phyloP scores from a whole-genome alignment of 2,888 invertebrate species.

The Dynastes maya region DNA sequence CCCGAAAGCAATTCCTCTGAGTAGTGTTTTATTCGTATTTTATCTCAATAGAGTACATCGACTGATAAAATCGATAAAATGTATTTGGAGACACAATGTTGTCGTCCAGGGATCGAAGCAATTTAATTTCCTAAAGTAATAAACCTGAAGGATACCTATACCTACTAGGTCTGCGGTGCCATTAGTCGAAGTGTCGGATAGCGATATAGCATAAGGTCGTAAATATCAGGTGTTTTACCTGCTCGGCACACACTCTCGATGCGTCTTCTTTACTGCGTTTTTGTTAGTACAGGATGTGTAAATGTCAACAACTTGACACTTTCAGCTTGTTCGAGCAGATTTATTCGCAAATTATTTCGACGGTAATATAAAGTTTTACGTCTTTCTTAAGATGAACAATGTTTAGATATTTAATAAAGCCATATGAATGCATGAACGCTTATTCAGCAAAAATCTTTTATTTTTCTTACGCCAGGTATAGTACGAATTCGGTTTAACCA shows the following conservation, averaged over 20 bases:
- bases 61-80: conserved; percentile 44
- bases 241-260: conserved; percentile 59
- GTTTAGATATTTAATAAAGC: conserved; percentile 39
- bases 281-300: conserved; percentile 63
- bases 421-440: not conserved
- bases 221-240: conserved; percentile 62
- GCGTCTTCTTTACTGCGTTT: conserved; percentile 61
- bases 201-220: conserved; percentile 60
- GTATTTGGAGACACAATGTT: conserved; percentile 45
- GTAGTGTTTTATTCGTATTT: conserved; percentile 37
- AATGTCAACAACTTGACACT: conserved; percentile 64
- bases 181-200: conserved; percentile 58
- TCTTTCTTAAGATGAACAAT: conserved; percentile 32
- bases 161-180: conserved; percentile 53
- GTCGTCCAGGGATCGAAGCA: conserved; percentile 38
- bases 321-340: conserved; percentile 63
- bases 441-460: not conserved
- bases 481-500: too few species aligned
- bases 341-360: conserved; percentile 64
- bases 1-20: conserved; percentile 26
- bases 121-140: conserved; percentile 54
- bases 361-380: conserved; percentile 61
- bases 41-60: conserved; percentile 28
- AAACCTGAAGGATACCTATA: conserved; percentile 53
- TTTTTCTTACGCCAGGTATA: not conserved